A percentile compares a stretch with the other conserved stretches of the same genome.
These are phyloP conservation scores for Tetramorium alpestre DNA, from an alignment of 1,140 invertebrate genomes.

Conservation along the genomic window DNA sequence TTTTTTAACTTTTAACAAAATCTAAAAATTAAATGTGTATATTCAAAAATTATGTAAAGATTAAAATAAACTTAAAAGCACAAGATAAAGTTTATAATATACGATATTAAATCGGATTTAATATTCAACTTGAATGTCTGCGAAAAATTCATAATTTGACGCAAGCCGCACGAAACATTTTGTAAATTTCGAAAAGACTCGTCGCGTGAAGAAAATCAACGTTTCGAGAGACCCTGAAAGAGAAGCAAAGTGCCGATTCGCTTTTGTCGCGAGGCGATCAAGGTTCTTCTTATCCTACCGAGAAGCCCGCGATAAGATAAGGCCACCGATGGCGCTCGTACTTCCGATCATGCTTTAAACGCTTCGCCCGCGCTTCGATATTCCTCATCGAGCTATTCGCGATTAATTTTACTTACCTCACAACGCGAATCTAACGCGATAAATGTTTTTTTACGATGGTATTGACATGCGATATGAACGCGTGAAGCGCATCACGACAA, in stretches of 20 bases:
- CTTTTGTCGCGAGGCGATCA: slow-evolving; percentile 78
- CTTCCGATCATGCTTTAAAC: slow-evolving; percentile 76
- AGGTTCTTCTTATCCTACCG: slow-evolving; percentile 82
- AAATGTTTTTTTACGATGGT: slow-evolving; percentile 29
- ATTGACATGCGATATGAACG: neutral
- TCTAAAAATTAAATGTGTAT: neutral
- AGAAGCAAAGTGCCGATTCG: slow-evolving; percentile 65
- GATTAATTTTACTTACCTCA: slow-evolving; percentile 25
- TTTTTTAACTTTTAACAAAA: neutral
- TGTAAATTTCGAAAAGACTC: neutral
- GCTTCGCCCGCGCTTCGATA: slow-evolving; percentile 2
- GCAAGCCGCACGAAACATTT: neutral
- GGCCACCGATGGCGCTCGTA: slow-evolving; percentile 69
- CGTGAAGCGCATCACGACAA: neutral
- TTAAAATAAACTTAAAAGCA: neutral
- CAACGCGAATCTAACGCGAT: slow-evolving; percentile 4
- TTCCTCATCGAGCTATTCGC: neutral
- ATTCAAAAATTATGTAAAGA: neutral
- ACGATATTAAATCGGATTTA: neutral
- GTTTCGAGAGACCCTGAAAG: slow-evolving; percentile 15
- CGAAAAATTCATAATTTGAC: neutral
- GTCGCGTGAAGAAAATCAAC: slow-evolving; percentile 12
- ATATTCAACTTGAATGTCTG: slow-evolving; percentile 5
- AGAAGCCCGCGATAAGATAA: slow-evolving; percentile 83
- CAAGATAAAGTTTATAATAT: neutral